Conservation (phyloP, 2,888 invertebrate genomes). For the Amblyjoppa fuscipennis region DNA sequence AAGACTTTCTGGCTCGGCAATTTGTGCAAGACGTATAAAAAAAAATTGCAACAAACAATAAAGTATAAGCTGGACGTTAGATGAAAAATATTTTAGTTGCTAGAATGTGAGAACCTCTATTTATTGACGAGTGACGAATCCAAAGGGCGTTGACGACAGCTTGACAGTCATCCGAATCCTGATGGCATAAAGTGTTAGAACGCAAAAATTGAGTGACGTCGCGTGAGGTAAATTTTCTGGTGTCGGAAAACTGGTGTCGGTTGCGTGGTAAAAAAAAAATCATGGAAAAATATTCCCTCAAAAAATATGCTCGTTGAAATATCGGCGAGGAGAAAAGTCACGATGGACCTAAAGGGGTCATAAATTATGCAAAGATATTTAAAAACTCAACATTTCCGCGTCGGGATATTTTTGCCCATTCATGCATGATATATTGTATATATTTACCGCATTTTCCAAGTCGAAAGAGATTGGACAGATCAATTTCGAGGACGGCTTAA, state of each 20-base stretch:
- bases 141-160: conserved; percentile 7
- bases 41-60: conserved; percentile 39
- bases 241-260: neutral
- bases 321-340: neutral
- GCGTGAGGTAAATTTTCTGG: conserved; percentile 14
- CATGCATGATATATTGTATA: neutral
- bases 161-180: conserved; percentile 11
- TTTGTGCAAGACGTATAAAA: conserved; percentile 29
- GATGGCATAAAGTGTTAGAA: conserved; percentile 3
- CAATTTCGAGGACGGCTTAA: neutral
- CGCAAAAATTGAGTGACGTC: conserved; percentile 18
- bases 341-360: neutral
- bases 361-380: neutral
- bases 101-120: conserved; percentile 27
- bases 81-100: conserved; percentile 26
- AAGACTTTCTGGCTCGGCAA: conserved; percentile 54
- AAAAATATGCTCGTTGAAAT: neutral
- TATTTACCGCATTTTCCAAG: neutral
- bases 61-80: conserved; percentile 53
- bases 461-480: neutral
- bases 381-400: neutral
- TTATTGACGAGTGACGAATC: conserved; percentile 22
- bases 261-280: neutral
- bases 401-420: neutral
- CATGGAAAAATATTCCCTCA: neutral